These are phyloP conservation scores for Onychostruthus taczanowskii DNA, from an alignment of 2,113 vertebrate genomes.

Conservation along the genomic window DNA sequence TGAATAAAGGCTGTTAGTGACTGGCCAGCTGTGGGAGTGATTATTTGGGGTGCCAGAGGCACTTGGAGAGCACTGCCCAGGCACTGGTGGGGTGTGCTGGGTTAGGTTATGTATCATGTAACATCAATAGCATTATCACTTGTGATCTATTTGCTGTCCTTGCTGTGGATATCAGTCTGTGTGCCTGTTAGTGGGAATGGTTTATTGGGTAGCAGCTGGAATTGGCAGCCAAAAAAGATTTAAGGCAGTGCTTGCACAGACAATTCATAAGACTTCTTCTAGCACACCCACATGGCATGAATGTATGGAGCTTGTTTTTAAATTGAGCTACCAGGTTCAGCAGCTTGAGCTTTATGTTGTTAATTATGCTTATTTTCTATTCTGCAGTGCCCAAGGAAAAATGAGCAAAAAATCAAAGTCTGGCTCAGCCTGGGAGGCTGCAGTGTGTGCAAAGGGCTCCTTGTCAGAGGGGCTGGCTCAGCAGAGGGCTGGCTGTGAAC, in stretches of 20 bases:
- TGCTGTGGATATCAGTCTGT: background rate
- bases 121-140: background rate
- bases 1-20: background rate
- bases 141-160: background rate
- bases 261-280: background rate
- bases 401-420: background rate
- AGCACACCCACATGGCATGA: background rate
- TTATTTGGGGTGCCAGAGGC: background rate
- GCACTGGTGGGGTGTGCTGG: background rate
- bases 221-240: background rate
- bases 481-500: background rate
- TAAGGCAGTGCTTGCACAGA: background rate
- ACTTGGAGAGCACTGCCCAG: background rate
- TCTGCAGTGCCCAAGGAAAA: background rate
- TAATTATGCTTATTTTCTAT: background rate
- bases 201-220: background rate
- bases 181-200: background rate
- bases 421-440: background rate
- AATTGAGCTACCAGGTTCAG: background rate
- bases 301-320: background rate
- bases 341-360: background rate
- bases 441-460: background rate
- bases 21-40: background rate
- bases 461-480: background rate
- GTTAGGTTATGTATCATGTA: background rate